phyloP scores from a whole-genome alignment of 2,888 invertebrate species.

The Augiades crinisus region DNA sequence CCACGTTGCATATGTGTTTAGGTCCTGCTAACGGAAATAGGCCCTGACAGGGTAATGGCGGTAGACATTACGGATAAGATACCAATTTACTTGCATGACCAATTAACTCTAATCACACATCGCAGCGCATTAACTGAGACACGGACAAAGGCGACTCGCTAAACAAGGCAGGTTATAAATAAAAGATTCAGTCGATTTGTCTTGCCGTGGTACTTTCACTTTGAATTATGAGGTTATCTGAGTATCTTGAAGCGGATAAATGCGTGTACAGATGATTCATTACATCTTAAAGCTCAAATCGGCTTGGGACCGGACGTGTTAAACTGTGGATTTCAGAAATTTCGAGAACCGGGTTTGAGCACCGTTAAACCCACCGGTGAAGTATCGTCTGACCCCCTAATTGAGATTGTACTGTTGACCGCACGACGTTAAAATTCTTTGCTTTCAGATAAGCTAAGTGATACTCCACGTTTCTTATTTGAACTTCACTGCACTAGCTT shows the following conservation, averaged over 20 bases:
- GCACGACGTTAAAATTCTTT: constrained; percentile 41
- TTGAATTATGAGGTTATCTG: constrained; percentile 45
- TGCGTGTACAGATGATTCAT: constrained; percentile 29
- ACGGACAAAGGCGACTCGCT: constrained; percentile 19
- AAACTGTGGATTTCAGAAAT: constrained; percentile 15
- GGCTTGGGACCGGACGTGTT: constrained; percentile 1
- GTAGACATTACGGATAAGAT: constrained; percentile 38
- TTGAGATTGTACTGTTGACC: constrained; percentile 44
- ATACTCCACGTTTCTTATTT: constrained; percentile 30
- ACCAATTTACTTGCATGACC: constrained; percentile 29
- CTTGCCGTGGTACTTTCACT: constrained; percentile 53
- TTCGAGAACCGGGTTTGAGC: constrained; percentile 50
- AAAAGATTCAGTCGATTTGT: constrained; percentile 39
- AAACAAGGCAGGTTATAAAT: constrained; percentile 28
- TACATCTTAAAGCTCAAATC: constrained; percentile 15
- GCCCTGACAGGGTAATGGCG: constrained; percentile 35
- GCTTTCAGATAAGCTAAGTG: constrained; percentile 53
- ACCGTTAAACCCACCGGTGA: constrained; percentile 68
- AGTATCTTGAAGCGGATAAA: constrained; percentile 41
- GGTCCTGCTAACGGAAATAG: constrained; percentile 33
- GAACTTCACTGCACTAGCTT: constrained; percentile 25
- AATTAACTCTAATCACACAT: constrained; percentile 30
- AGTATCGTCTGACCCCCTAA: constrained; percentile 62
- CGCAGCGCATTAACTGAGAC: constrained; percentile 1
- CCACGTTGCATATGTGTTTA: background rate